Evolutionary conservation across 2,113 vertebrate genomes (phyloP), one percentile per base, ranked within the genome.

Genomic region (Pao palembangensis): DNA sequence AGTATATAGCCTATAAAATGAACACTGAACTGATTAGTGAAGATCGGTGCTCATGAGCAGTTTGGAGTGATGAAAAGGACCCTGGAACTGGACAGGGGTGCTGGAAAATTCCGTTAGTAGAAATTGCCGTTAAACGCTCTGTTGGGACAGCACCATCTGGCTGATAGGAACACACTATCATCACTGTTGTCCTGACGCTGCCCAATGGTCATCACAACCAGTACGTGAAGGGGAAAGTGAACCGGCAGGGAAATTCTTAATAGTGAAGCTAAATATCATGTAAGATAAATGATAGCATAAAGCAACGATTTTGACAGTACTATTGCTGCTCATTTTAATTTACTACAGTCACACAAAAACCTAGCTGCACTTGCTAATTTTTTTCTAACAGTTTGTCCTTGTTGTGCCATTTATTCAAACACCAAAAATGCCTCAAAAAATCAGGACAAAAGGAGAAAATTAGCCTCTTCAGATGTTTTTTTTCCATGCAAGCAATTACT

Each of bases 401-500:
- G 51, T 47, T 59, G 10, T 78, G 16, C 21, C 19, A 52, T 66
- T 64, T 68, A 73, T 58, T 67, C 21, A 52, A 8, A 67, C n/a
- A 52, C 68, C 56, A 57, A 78, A 25, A 38, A 44, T 14, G 42
- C 16, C 5, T 28, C 25, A 7, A 28, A 4, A 55, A 59, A 73
- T 65, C 0, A 67, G 57, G 11, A 6, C 59, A 53, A 76, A 70
- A 67, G 25, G 4, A 53, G 50, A 65, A 70, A 76, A 65, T 44
- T 65, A 78, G 17, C 15, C 0, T 59, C 65, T 25, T 75, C 60
- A 77, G 60, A 81, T 72, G 53, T 69, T 51, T 25, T 25, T 1
- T 38, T 58, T 61, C 25, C 58, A 58, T 64, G 13, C 47, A 61
- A 44, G 72, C 38, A 69, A 54, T 47, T 25, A 50, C 44, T 61